Percentiles rank a stretch among this genome's conserved stretches.
Conservation (phyloP, 2,797 vertebrate genomes). For the Lemur catta region DNA sequence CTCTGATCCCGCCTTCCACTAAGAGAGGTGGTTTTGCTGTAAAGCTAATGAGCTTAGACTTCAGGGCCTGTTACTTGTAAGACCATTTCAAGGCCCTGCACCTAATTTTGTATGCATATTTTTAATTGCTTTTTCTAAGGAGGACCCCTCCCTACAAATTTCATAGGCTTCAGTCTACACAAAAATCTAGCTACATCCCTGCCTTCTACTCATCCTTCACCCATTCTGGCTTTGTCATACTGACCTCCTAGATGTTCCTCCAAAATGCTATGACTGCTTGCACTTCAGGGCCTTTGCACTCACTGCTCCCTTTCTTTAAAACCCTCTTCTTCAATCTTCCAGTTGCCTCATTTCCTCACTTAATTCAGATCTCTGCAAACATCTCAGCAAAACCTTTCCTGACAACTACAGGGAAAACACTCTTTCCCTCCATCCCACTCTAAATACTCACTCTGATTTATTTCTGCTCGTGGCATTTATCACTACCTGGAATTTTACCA, state of each 20-base stretch:
- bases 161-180: background rate
- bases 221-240: background rate
- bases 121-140: background rate
- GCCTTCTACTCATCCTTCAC: background rate
- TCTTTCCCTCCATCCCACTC: background rate
- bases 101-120: background rate
- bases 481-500: background rate
- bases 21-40: background rate
- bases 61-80: background rate
- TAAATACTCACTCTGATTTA: background rate
- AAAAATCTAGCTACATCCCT: background rate
- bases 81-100: background rate
- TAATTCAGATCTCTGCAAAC: conserved; percentile 11
- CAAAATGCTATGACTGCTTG: background rate
- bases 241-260: background rate
- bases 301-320: background rate
- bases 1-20: background rate
- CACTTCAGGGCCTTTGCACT: background rate
- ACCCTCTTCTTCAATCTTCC: background rate
- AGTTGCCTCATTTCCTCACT: background rate
- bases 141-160: background rate
- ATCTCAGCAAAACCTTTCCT: background rate
- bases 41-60: background rate
- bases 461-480: background rate
- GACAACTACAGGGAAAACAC: background rate